phyloP scores from a whole-genome alignment of 2,113 vertebrate genomes.

The Actenoides lindsayi region DNA sequence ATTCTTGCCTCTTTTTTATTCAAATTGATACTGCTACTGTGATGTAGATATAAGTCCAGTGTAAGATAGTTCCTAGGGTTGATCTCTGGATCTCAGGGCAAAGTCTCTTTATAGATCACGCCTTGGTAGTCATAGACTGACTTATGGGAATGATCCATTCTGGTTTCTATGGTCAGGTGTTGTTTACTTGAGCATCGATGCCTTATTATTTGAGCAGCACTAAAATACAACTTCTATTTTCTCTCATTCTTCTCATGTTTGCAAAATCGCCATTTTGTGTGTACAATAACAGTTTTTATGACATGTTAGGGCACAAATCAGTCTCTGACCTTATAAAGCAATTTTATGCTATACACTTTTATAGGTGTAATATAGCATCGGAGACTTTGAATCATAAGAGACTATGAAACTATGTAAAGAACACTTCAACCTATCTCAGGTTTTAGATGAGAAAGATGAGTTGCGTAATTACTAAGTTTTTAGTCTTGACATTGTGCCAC shows the following conservation, averaged over 20 bases:
- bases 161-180: neutral
- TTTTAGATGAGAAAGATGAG: neutral
- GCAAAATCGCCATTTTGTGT: neutral
- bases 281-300: neutral
- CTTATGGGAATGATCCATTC: neutral
- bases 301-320: neutral
- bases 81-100: neutral
- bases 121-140: neutral
- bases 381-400: constrained; percentile 15
- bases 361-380: neutral
- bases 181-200: neutral
- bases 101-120: neutral
- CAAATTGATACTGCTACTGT: fast-evolving
- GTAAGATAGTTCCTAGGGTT: neutral
- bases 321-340: constrained; percentile 35
- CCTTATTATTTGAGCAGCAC: neutral
- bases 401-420: constrained; percentile 21
- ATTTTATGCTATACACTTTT: constrained; percentile 24
- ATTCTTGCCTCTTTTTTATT: fast-evolving
- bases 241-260: neutral
- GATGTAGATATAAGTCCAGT: neutral
- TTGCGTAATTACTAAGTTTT: neutral
- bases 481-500: neutral
- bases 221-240: neutral
- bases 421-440: neutral